Evolutionary conservation across 2,797 vertebrate genomes (phyloP), one percentile per base, ranked within the genome.

Genomic region (Cottoperca gobio): DNA sequence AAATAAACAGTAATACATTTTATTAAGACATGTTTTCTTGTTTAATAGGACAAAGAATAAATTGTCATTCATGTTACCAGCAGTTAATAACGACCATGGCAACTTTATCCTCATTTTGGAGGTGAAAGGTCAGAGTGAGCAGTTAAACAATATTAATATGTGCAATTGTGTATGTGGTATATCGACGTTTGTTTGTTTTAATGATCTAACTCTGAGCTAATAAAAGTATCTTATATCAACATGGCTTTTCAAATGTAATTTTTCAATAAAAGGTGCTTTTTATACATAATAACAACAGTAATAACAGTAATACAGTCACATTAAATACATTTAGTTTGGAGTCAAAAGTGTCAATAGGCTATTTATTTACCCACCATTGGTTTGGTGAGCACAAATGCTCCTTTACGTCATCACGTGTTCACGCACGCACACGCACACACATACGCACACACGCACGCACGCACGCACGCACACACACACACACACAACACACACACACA

Each of bases 161-260:
- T 81, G 48, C 37, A 59, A 37, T 70, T 45, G 5, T 65, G 31
- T 52, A 52, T 78, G 55, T 52, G 59, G 19, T 63, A 64, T 24
- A 35, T 17, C 53, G 31, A n/a, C 6, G n/a, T 70, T n/a, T n/a
- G 69, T 42, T 45, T 28, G 58, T 55, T 74, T 70, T 26, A 48
- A 73, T 58, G 23, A 60, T 62, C 5, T n/a, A 45, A 46, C n/a
- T 42, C 6, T 42, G 43, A 60, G 6, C 4, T 43, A 82, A 70
- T 73, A 79, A 79, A 68, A 77, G 6, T 26, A 7, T 40, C 2
- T 46, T 46, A 17, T 37, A 19, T 43, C 26, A n/a, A 73, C 7
- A 31, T 3, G 19, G 8, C 5, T 53, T 42, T 69, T 65, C 12
- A 19, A 11, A 7, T 64, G 35, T 13, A 0, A 21, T 39, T 37